phyloP scores from a whole-genome alignment of 2,113 vertebrate species.

The Trichomycterus rosablanca region DNA sequence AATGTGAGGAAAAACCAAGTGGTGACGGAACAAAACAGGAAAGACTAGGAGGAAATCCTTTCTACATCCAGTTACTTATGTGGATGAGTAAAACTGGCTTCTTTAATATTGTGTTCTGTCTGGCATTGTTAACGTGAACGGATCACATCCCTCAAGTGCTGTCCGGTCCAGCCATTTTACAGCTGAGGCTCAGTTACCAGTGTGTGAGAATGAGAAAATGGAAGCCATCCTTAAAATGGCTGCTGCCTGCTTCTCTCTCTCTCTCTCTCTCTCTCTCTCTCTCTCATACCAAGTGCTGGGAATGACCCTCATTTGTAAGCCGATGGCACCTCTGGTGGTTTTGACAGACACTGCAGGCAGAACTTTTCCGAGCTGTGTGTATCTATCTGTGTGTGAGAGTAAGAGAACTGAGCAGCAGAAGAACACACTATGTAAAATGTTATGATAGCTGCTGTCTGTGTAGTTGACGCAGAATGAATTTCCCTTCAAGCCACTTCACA shows the following conservation, averaged over 20 bases:
- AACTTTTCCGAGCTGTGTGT: neutral
- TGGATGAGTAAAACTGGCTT: constrained; percentile 43
- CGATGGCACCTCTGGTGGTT: constrained; percentile 61
- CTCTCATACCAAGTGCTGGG: neutral
- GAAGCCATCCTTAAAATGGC: constrained; percentile 72
- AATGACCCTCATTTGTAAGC: constrained; percentile 56
- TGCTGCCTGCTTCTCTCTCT: constrained; percentile 54
- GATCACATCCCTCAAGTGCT: too few relatives aligned
- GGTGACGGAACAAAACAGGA: constrained; percentile 39
- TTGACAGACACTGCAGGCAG: constrained; percentile 29
- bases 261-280: constrained; percentile 16
- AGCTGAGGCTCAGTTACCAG: too few relatives aligned
- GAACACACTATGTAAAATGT: neutral
- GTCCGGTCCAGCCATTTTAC: too few relatives aligned
- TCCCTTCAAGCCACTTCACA: neutral
- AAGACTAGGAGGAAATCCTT: constrained; percentile 29
- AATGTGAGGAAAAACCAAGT: too few relatives aligned
- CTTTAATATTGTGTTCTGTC: too few relatives aligned
- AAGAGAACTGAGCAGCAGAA: neutral
- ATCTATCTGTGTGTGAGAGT: neutral
- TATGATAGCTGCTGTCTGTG: neutral
- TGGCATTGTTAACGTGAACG: too few relatives aligned
- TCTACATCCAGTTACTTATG: too few relatives aligned
- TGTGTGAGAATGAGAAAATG: constrained; percentile 71
- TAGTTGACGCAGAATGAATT: neutral